Base-by-base conservation (phyloP, 2,797 vertebrate species). In the Squalus acanthias region DNA sequence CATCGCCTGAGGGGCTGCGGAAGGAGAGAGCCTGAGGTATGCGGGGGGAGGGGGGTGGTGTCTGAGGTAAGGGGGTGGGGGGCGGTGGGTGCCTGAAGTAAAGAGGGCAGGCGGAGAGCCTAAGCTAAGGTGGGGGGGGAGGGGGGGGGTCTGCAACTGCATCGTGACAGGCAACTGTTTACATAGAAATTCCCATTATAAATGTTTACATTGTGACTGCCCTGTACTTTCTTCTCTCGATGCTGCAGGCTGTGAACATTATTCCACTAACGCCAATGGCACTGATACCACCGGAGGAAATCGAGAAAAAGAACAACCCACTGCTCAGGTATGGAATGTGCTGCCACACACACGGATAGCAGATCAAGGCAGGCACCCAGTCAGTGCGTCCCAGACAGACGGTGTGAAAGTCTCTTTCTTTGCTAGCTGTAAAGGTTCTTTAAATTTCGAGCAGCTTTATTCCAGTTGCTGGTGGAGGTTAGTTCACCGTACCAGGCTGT, bases 261-360 rank as follows among this genome's bases (percentile, higher is more conserved):
- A 70, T 98, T 2, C 98, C 98, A 70, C 97, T 99, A 63, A 98
- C 98, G 39, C 99, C 99, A 0, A 98, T 98, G 97, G 97, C 98
- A 96, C 97, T 99, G 96, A 98, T 99, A 82, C 98, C 98, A 15
- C 98, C 97, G 0, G 98, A 99, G 0, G 98, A 98, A 0, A 53
- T 95, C 0, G 99, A 99, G 96, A 99, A 99, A 97, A 98, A 97
- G 74, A 98, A 97, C 15, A 97, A 98, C 39, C 99, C 98, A 0
- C 97, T 99, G 60, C 97, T 98, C 97, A 99, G 98, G 99, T 99
- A 96, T 57, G 63, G 46, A 72, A 39, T 63, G 29, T 95, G 50
- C 29, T 96, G 69, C 39, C 63, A 69, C n/a, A 46, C 24, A 91
- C 50, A 57, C 8, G 26, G 17, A 70, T 3, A 24, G 39, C 15